Percentiles rank a stretch among this genome's conserved stretches.
phyloP scores from a whole-genome alignment of 2,888 invertebrate species.

The Catocala nupta region DNA sequence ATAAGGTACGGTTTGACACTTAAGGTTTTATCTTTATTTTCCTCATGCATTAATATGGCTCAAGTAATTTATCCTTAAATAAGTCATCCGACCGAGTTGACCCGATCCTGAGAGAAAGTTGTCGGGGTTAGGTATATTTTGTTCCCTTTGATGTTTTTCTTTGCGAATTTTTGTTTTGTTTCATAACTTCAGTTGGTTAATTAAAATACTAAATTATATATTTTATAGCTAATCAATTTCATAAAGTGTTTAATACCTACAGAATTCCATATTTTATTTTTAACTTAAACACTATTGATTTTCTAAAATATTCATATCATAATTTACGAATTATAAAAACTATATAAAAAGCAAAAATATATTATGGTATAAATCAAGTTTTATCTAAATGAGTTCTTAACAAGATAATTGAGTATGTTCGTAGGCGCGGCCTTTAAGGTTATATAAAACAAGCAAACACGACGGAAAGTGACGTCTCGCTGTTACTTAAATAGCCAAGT shows the following conservation, averaged over 20 bases:
- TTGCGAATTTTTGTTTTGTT: constrained; percentile 30
- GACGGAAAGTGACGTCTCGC: constrained; percentile 59
- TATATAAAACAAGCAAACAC: constrained; percentile 64
- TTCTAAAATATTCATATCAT: too few species aligned
- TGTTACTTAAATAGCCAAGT: constrained; percentile 69
- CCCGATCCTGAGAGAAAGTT: constrained; percentile 56
- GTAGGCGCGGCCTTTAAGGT: constrained; percentile 52
- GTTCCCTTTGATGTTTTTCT: constrained; percentile 32
- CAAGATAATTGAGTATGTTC: constrained; percentile 6
- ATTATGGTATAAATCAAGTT: background rate
- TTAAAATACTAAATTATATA: constrained; percentile 23
- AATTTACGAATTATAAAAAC: too few species aligned
- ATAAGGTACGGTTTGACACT: constrained; percentile 39
- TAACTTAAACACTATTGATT: too few species aligned
- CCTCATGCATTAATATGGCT: constrained; percentile 30
- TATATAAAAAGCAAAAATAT: background rate
- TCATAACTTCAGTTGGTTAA: constrained; percentile 28
- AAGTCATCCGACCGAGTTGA: constrained; percentile 38
- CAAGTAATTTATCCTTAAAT: constrained; percentile 41
- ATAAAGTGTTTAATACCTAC: background rate
- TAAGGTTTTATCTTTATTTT: constrained; percentile 15
- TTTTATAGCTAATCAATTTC: background rate
- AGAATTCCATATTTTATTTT: background rate
- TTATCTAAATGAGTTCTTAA: background rate
- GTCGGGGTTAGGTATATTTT: constrained; percentile 43